Base-by-base conservation (phyloP, 2,888 invertebrate genomes). In the Mylabris sibirica region DNA sequence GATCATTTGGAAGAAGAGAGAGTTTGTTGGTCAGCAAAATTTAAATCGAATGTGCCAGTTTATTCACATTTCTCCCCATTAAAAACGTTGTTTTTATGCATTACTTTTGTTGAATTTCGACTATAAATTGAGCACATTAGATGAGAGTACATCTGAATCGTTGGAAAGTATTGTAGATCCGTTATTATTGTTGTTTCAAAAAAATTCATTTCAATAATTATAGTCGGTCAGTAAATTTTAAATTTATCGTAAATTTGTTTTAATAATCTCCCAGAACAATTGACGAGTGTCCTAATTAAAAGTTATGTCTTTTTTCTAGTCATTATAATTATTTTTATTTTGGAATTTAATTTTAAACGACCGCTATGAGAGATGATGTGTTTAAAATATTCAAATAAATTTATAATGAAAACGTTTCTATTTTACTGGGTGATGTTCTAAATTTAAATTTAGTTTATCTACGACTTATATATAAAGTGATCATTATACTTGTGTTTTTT, bases 21-120 rank as follows among this genome's bases (percentile, higher is more conserved):
- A 44, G n/a, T n/a, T n/a, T n/a, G n/a, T n/a, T 44, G 17, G 17
- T 44, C 44, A 44, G 44, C 44, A 17, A 44, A 44, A 44, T 44
- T 44, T 6, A 17, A n/a, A 41, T 41, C 41, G 14, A 44, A 8
- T 17, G 17, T 44, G 3, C 44, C 44, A 44, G 2, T 44, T 44
- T 17, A n/a, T 44, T 17, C 17, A 17, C 6, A 17, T 44, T 17
- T 44, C 6, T 44, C 11, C 38, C 0, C 11, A 30, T 30, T 30
- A 30, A 30, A 30, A 30, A 4, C 5, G 30, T 30, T 30, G 30
- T 30, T 30, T n/a, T 30, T 30, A 5, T 3, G 30, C 30, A 6
- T 30, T 30, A 30, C 8, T 30, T 30, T 30, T 6, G 30, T 30
- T 6, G 30, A 30, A 3, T 6, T 30, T 30, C 30, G 35, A 35